These are phyloP conservation scores for Hemibagrus wyckioides DNA, from an alignment of 2,113 vertebrate species.

Conservation along the genomic window DNA sequence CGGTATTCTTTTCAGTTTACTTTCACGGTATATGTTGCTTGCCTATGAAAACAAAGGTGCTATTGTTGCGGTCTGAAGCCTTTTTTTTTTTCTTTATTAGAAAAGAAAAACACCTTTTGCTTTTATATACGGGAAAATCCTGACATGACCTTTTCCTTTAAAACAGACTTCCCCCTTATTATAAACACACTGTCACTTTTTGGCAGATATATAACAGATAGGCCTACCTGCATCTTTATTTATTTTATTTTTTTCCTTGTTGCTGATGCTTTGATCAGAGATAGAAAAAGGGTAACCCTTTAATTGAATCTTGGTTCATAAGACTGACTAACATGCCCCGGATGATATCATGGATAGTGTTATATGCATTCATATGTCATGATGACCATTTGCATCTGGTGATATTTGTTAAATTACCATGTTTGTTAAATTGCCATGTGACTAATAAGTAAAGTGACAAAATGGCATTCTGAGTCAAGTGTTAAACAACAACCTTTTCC, in stretches of 20 bases:
- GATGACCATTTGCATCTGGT: neutral
- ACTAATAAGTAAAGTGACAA: neutral
- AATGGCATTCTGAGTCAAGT: too few species aligned
- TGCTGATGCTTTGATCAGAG: neutral
- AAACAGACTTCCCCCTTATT: neutral
- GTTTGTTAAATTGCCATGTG: neutral
- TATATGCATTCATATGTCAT: neutral
- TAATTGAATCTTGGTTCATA: neutral
- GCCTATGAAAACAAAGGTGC: neutral
- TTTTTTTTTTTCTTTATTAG: neutral
- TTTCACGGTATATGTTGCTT: neutral
- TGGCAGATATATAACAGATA: neutral
- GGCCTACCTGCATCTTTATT: neutral
- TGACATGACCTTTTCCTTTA: slow-evolving; percentile 2
- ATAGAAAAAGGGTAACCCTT: neutral
- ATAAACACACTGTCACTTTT: neutral
- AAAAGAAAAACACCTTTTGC: neutral
- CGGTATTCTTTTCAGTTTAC: neutral
- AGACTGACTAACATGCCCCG: neutral
- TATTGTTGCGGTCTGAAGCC: neutral
- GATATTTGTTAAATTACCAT: neutral
- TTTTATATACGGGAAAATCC: neutral
- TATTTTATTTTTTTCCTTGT: slow-evolving; percentile 1
- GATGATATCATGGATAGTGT: neutral
- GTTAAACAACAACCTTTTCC: neutral